A percentile compares a stretch with the other conserved stretches of the same genome.
Evolutionary conservation across 2,888 invertebrate genomes (phyloP).

Genomic region (Drosophila falleni): DNA sequence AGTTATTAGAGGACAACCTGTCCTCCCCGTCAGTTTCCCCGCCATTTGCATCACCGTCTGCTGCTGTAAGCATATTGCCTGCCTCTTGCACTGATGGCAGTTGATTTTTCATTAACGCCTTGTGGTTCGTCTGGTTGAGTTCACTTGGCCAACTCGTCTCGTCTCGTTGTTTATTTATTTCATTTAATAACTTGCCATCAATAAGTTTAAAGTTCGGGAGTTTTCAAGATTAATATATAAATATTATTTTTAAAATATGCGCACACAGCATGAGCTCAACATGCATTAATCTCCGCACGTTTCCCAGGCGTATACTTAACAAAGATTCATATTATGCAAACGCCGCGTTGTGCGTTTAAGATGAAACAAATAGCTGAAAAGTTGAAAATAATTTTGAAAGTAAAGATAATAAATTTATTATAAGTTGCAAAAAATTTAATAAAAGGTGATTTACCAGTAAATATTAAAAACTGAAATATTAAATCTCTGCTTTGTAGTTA

Average conservation of each 20-base stretch:
- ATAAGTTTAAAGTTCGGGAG: conserved; percentile 42
- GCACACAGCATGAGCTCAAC: conserved; percentile 15
- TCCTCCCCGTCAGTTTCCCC: not conserved
- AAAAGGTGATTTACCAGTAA: not conserved
- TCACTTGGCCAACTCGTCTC: conserved; percentile 20
- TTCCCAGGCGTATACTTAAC: conserved; percentile 49
- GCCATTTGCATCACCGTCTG: not conserved
- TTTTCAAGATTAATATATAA: conserved; percentile 53
- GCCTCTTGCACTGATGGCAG: conserved; percentile 35
- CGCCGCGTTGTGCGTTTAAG: conserved; percentile 38
- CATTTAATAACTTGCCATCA: conserved; percentile 69
- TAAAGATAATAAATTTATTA: not conserved
- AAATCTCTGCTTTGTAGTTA: too few species aligned
- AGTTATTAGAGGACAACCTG: conserved; percentile 43
- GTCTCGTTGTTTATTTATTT: conserved; percentile 42
- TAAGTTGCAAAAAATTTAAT: not conserved
- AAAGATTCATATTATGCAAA: conserved; percentile 52
- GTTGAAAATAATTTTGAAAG: conserved; percentile 1
- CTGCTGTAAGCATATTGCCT: conserved; percentile 9
- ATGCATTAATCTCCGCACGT: conserved; percentile 60
- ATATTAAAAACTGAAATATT: too few species aligned
- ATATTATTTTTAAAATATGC: conserved; percentile 34
- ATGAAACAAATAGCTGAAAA: not conserved
- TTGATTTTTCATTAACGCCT: conserved; percentile 73
- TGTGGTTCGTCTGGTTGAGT: conserved; percentile 39